phyloP scores from a whole-genome alignment of 2,113 vertebrate genomes.

The Trochalopteron elliotii region DNA sequence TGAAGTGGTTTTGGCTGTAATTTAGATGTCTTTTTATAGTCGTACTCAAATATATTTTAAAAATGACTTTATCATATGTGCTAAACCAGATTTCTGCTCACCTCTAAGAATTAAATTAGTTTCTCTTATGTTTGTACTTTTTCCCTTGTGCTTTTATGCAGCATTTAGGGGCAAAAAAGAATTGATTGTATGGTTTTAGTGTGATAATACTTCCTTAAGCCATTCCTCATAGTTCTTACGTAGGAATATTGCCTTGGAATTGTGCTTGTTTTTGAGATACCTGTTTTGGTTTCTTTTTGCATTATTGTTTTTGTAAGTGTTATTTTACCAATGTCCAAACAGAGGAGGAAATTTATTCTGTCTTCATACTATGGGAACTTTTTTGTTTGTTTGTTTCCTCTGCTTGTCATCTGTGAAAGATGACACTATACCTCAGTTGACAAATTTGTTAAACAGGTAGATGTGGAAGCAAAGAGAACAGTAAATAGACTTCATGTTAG shows the following conservation, averaged over 20 bases:
- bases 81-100: neutral
- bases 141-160: neutral
- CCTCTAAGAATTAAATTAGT: neutral
- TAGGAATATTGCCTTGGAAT: neutral
- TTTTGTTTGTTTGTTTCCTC: neutral
- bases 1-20: neutral
- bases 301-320: neutral
- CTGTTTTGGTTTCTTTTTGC: neutral
- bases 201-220: neutral
- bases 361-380: neutral
- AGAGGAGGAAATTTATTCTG: neutral
- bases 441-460: neutral
- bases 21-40: neutral
- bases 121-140: neutral
- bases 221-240: neutral
- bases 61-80: neutral
- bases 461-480: neutral
- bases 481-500: neutral
- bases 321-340: neutral
- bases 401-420: neutral
- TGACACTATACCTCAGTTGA: neutral
- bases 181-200: neutral
- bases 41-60: neutral
- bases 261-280: neutral
- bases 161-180: fast-evolving